phyloP scores from a whole-genome alignment of 92 coral and sea anemone species.

The Epizoanthus fatuus region DNA sequence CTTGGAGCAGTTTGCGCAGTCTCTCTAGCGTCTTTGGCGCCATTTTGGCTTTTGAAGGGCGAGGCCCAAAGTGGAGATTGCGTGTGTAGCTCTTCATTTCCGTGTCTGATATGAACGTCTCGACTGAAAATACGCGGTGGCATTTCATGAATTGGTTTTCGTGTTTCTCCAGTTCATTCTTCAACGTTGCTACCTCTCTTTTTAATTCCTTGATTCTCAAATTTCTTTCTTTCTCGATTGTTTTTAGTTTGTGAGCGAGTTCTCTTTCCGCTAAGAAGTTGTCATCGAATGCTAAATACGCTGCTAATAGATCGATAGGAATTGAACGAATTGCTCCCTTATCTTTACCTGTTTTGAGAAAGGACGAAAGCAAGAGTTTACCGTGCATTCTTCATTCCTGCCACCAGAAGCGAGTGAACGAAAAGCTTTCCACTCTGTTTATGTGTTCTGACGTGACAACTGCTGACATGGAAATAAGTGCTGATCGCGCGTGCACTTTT shows the following conservation, averaged over 20 bases:
- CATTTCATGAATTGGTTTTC: constrained; percentile 39
- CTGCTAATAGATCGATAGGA: constrained; percentile 38
- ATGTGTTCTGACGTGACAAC: no score
- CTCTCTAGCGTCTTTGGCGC: constrained; percentile 18
- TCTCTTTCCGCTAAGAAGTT: constrained; percentile 39
- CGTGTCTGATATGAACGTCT: constrained; percentile 37
- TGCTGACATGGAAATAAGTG: no score
- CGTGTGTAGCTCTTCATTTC: constrained; percentile 18
- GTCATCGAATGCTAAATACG: constrained; percentile 35
- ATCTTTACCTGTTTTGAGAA: constrained; percentile 11
- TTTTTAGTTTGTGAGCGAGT: constrained; percentile 15
- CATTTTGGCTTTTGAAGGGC: constrained; percentile 38
- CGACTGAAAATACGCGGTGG: constrained; percentile 40
- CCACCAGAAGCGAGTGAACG: neutral
- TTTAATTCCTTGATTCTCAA: constrained; percentile 17
- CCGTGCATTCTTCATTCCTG: constrained; percentile 1
- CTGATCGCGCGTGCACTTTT: no score
- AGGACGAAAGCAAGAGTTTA: constrained; percentile 25
- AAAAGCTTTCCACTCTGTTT: no score
- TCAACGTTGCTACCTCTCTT: constrained; percentile 29
- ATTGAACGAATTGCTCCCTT: neutral
- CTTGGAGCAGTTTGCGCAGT: constrained; percentile 19
- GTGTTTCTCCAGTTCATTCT: constrained; percentile 12
- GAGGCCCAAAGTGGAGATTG: constrained; percentile 24
- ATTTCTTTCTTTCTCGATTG: constrained; percentile 39